phyloP scores from a whole-genome alignment of 2,113 vertebrate species.

The Spilogale gracilis region DNA sequence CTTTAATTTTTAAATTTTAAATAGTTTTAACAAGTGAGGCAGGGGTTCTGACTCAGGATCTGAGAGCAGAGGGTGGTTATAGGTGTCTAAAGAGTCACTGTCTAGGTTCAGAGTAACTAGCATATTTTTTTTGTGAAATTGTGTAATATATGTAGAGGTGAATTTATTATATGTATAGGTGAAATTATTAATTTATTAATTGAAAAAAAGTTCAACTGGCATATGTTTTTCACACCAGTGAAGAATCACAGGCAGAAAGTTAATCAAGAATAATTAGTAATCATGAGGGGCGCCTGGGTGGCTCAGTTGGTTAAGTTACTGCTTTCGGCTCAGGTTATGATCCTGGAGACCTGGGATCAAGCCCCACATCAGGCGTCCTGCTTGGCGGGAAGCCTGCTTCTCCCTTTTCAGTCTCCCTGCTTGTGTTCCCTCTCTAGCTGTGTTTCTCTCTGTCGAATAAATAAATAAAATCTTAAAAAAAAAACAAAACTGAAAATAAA shows the following conservation, averaged over 20 bases:
- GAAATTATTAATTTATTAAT: background rate
- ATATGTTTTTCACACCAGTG: background rate
- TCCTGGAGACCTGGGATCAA: no score
- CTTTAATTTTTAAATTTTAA: background rate
- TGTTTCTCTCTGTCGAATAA: no score
- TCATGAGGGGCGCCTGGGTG: no score
- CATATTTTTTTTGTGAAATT: background rate
- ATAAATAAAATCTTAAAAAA: no score
- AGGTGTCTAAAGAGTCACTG: background rate
- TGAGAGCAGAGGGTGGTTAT: background rate
- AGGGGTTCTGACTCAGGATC: fast-evolving
- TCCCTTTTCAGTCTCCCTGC: no score
- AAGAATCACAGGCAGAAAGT: background rate
- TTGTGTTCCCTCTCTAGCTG: no score
- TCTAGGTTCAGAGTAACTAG: background rate
- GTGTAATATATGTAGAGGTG: background rate
- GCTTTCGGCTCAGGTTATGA: no score
- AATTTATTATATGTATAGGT: background rate
- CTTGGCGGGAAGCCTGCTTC: no score
- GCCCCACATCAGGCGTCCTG: no score
- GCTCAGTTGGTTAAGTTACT: no score
- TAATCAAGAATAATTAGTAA: conserved; percentile 13
- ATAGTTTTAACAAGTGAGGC: background rate
- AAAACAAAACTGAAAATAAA: background rate
- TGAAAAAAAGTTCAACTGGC: background rate